These are phyloP conservation scores for Thalassoma bifasciatum DNA, from an alignment of 2,113 vertebrate species.

Conservation along the genomic window DNA sequence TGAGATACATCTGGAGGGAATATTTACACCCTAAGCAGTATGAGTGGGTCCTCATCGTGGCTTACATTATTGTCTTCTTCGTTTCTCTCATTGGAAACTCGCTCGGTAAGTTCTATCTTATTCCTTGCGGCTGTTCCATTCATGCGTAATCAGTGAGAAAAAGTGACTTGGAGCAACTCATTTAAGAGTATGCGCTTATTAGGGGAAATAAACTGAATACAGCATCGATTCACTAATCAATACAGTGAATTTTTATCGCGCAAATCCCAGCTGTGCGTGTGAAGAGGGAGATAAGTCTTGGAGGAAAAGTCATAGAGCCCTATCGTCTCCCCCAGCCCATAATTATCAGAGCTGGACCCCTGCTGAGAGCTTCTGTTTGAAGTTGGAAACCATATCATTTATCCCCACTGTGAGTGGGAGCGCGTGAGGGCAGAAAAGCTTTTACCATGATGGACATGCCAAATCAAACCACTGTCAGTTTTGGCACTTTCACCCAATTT, in stretches of 20 bases:
- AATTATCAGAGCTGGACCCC: background rate
- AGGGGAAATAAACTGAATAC: background rate
- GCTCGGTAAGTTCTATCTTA: constrained; percentile 87
- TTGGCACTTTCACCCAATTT: background rate
- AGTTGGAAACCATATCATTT: background rate
- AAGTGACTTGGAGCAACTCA: constrained; percentile 26
- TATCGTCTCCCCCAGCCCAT: background rate
- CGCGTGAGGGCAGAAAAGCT: background rate
- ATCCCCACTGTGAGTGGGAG: background rate
- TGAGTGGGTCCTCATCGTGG: constrained; percentile 95
- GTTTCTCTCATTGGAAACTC: constrained; percentile 94
- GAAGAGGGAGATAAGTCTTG: background rate
- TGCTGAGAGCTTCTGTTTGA: constrained; percentile 7
- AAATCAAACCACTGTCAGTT: background rate
- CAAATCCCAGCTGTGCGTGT: background rate
- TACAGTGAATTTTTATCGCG: constrained; percentile 1
- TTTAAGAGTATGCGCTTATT: background rate
- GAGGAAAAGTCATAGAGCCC: background rate
- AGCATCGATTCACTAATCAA: background rate
- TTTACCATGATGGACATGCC: background rate
- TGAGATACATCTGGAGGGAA: constrained; percentile 94
- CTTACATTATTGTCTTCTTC: constrained; percentile 94
- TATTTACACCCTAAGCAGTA: constrained; percentile 96
- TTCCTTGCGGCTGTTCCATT: background rate
- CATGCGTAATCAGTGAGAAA: background rate